phyloP scores from a whole-genome alignment of 2,888 invertebrate genomes.

The Synanthedon andrenaeformis region DNA sequence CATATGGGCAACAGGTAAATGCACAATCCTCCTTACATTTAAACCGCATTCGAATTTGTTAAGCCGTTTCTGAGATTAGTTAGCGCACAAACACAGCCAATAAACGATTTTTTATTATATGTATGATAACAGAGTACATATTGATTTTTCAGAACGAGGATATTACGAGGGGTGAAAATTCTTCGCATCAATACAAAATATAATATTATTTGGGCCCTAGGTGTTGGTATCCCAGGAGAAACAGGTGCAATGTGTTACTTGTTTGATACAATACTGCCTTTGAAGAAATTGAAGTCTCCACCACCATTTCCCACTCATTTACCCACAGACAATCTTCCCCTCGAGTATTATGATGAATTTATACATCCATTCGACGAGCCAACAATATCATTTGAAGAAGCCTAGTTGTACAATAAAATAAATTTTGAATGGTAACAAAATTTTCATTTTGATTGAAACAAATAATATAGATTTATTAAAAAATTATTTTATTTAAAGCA shows the following conservation, averaged over 20 bases:
- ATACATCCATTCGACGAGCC: conserved; percentile 81
- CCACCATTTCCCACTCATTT: conserved; percentile 87
- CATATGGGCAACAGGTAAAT: conserved; percentile 90
- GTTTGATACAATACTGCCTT: conserved; percentile 81
- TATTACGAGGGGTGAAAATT: conserved; percentile 78
- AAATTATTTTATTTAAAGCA: no score
- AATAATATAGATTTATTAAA: no score
- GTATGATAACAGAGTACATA: no score
- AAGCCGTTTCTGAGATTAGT: no score
- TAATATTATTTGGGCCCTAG: conserved; percentile 91
- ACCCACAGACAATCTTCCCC: conserved; percentile 71
- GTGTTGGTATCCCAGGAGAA: conserved; percentile 85
- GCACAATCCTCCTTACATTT: background rate
- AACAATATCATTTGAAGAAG: conserved; percentile 74
- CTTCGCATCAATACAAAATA: conserved; percentile 94
- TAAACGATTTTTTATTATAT: conserved; percentile 1
- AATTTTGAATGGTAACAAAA: no score
- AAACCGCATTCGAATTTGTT: conserved; percentile 1
- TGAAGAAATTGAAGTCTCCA: conserved; percentile 67
- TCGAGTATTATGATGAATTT: conserved; percentile 82
- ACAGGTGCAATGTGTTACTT: conserved; percentile 83
- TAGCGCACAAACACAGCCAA: background rate
- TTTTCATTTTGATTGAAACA: no score
- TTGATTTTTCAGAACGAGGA: conserved; percentile 60
- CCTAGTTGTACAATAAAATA: conserved; percentile 13